Conservation (phyloP, 2,888 invertebrate genomes). For the Proisotoma minuta region DNA sequence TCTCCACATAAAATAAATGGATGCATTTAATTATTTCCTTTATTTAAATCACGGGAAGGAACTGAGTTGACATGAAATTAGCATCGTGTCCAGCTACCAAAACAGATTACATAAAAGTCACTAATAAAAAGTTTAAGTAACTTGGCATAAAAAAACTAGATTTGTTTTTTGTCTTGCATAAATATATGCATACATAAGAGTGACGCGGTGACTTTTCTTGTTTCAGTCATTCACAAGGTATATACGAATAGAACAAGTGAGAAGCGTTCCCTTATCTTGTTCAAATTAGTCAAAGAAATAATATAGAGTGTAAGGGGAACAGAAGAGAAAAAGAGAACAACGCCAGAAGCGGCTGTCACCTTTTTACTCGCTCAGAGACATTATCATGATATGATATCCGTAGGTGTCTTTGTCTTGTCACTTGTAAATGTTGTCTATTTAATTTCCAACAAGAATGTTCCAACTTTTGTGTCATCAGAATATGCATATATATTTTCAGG, state of each 20-base stretch:
- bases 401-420: slow-evolving; percentile 38
- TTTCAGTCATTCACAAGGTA: not conserved
- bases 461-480: not conserved
- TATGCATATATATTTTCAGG: not conserved
- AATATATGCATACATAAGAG: not conserved
- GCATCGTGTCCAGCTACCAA: not conserved
- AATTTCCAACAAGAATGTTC: not conserved
- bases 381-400: slow-evolving; percentile 25
- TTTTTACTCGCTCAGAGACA: slow-evolving; percentile 14
- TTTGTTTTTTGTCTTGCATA: not conserved
- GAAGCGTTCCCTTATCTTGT: not conserved
- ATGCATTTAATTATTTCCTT: not conserved
- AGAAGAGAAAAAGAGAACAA: not conserved
- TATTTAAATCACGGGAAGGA: not conserved
- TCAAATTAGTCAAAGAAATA: slow-evolving; percentile 13
- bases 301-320: not conserved
- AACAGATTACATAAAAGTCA: no score
- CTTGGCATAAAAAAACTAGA: not conserved
- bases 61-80: not conserved
- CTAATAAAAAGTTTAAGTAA: not conserved
- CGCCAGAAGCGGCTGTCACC: slow-evolving; percentile 10
- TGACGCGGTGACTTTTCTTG: not conserved
- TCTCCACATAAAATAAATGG: not conserved
- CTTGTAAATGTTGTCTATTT: not conserved
- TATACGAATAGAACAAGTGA: not conserved